Base-by-base conservation (phyloP, 2,888 invertebrate species). In the Drosophila anomelani region DNA sequence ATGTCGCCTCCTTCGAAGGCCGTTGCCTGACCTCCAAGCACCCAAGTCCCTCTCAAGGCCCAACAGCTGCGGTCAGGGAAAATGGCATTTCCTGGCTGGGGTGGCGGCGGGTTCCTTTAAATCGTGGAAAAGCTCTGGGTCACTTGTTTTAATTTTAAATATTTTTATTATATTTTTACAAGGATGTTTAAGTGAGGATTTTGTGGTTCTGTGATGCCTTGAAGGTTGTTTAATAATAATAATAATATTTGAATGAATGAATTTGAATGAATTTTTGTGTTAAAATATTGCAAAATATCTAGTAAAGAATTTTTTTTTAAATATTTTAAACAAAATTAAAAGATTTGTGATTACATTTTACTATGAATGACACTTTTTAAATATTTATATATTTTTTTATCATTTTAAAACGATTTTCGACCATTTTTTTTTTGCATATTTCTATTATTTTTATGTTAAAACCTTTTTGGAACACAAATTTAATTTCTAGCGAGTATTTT, bases 1-100 rank as follows among this genome's bases (percentile, higher is more conserved):
- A 82, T 79, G 87, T 68, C 81, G 64, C 47, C 63, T 72, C 43
- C 62, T 39, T 38, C 55, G 38, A 67, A 32, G 60, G 60, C 60
- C 59, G 34, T 8, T 13, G 58, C 58, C 32, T 60, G 60, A 57
- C 60, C 60, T 59, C 36, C 60, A 32, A 17, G 34, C 34, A 12
- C 20, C 38, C 20, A 20, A 20, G n/a, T n/a, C 26, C 51, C 58
- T 23, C 15, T 23, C n/a, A 36, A 53, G 36, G 57, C 0, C 38
- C 1, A 17, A 53, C 39, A 51, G 53, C 41, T 23, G 58, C 23
- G 60, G 41, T n/a, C 43, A 20, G 15, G 56, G 32, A 32, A 20
- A 44, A 32, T 10, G 23, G 0, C 34, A 36, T 36, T 53, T 36
- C 51, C 51, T 34, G 34, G 32, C 13, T 20, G 32, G 32, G 49